phyloP scores from a whole-genome alignment of 2,113 vertebrate genomes.

The Eira barbara region DNA sequence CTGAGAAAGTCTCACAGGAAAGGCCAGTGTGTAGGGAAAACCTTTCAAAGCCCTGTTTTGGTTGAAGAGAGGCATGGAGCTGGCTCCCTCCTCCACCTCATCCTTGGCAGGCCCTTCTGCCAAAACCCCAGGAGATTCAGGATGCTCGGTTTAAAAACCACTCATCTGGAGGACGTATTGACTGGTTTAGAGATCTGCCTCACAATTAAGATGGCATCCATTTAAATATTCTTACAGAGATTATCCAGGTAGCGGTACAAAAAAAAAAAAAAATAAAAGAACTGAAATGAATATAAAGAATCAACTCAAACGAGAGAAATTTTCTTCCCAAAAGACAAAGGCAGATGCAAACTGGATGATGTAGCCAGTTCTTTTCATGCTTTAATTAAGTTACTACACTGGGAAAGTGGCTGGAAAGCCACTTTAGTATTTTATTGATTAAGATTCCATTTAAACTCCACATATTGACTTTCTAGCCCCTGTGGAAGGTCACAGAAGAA shows the following conservation, averaged over 20 bases:
- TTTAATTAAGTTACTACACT: constrained; percentile 52
- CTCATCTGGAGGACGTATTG: not conserved
- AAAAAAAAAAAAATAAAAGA: not conserved
- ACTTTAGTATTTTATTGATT: constrained; percentile 53
- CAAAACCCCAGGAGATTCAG: not conserved
- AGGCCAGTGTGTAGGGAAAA: not conserved
- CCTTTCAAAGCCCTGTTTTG: not conserved
- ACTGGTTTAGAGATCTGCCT: constrained; percentile 19
- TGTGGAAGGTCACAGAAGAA: constrained; percentile 33
- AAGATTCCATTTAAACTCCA: constrained; percentile 45
- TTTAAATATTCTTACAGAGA: not conserved
- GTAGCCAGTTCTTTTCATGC: not conserved
- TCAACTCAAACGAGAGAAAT: not conserved
- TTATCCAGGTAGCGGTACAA: not conserved
- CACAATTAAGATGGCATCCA: not conserved
- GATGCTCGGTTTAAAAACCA: not conserved
- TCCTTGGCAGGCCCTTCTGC: not conserved
- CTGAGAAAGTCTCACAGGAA: not conserved
- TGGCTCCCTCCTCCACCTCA: not conserved
- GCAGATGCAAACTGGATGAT: not conserved
- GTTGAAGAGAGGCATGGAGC: not conserved
- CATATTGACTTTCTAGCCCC: constrained; percentile 50
- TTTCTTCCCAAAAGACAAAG: constrained; percentile 51
- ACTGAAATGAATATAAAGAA: not conserved
- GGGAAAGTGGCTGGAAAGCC: constrained; percentile 5